phyloP scores from a whole-genome alignment of 2,888 invertebrate genomes.

The Euspilapteryx auroguttella region DNA sequence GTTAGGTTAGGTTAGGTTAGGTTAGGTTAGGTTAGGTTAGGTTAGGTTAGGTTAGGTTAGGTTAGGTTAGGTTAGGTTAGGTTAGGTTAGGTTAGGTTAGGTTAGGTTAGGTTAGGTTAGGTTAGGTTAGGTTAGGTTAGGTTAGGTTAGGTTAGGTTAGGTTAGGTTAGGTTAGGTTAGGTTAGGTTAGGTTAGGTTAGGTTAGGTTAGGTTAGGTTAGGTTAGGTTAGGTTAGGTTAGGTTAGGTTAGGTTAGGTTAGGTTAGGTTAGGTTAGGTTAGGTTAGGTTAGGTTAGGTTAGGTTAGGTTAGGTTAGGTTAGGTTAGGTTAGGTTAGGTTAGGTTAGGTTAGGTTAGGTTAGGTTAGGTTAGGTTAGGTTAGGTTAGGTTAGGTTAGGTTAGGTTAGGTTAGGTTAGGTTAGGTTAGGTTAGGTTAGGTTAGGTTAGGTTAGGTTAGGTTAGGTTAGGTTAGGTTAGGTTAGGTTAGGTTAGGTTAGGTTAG shows the following conservation, averaged over 20 bases:
- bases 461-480: constrained; percentile 9
- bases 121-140: constrained; percentile 10
- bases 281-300: constrained; percentile 8
- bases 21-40: constrained; percentile 6
- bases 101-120: constrained; percentile 11
- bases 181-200: constrained; percentile 5
- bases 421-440: constrained; percentile 2
- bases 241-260: constrained; percentile 6
- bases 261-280: constrained; percentile 7
- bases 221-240: constrained; percentile 7
- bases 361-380: constrained; percentile 6
- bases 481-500: constrained; percentile 11
- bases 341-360: constrained; percentile 6
- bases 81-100: constrained; percentile 11
- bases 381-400: constrained; percentile 6
- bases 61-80: constrained; percentile 11
- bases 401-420: constrained; percentile 5
- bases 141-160: constrained; percentile 4
- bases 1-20: constrained; percentile 7
- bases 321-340: constrained; percentile 7
- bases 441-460: constrained; percentile 6
- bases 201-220: constrained; percentile 7
- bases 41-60: constrained; percentile 7
- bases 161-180: too few species aligned
- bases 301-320: constrained; percentile 7